Conservation (phyloP, 2,113 vertebrate genomes). For the Steatornis caripensis region DNA sequence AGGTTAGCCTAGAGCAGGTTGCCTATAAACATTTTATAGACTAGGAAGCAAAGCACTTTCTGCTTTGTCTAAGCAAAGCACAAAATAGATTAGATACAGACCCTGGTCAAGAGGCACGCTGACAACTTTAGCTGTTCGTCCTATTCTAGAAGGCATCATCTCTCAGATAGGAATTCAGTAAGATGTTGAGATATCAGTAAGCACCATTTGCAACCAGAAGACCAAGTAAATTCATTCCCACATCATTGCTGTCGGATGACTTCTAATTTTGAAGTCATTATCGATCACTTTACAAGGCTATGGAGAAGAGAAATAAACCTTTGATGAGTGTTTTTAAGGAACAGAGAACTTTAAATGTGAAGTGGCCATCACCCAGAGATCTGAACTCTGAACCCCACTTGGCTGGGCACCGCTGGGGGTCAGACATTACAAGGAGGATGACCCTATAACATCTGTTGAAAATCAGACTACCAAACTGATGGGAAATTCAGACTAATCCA, state of each 20-base stretch:
- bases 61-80: neutral
- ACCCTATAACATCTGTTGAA: constrained; percentile 18
- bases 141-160: neutral
- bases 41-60: neutral
- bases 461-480: neutral
- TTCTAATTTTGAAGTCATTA: neutral
- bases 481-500: neutral
- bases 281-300: neutral
- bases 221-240: neutral
- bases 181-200: neutral
- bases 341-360: neutral
- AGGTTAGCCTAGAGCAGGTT: no score
- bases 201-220: neutral
- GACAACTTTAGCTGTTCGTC: neutral
- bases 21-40: neutral
- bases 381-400: constrained; percentile 4
- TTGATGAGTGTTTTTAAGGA: neutral
- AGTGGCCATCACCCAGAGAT: neutral
- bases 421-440: neutral
- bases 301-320: neutral
- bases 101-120: neutral
- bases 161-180: neutral
- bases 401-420: neutral
- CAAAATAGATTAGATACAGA: neutral
- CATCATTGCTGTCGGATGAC: neutral